phyloP scores from a whole-genome alignment of 2,888 invertebrate genomes.

The Cephus runcator region DNA sequence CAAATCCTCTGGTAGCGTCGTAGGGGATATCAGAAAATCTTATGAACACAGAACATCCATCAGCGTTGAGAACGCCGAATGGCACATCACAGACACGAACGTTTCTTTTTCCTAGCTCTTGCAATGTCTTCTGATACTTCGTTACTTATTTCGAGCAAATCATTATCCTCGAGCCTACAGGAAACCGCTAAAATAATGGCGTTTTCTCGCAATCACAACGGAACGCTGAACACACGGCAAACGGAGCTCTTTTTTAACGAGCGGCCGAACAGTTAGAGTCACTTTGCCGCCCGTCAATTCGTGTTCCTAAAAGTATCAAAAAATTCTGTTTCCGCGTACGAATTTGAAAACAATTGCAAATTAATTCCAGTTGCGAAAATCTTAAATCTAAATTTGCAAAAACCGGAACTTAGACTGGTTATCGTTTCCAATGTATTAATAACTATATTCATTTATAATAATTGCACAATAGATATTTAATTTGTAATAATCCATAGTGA shows the following conservation, averaged over 20 bases:
- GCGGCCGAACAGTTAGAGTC: conserved; percentile 1
- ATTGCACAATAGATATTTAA: background rate
- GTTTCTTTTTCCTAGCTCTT: background rate
- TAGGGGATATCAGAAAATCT: conserved; percentile 20
- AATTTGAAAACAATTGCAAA: background rate
- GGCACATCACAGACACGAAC: conserved; percentile 29
- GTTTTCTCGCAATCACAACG: background rate
- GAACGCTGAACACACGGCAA: background rate
- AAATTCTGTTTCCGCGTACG: background rate
- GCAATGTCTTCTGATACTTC: background rate
- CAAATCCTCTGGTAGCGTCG: conserved; percentile 31
- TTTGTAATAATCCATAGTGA: background rate
- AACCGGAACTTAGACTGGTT: background rate
- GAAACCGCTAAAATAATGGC: background rate
- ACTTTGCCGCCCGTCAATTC: conserved; percentile 1
- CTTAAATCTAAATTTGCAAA: background rate
- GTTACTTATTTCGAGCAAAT: background rate
- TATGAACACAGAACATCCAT: conserved; percentile 31
- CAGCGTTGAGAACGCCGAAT: conserved; percentile 29
- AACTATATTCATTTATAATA: background rate
- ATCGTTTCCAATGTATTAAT: background rate
- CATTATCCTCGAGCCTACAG: background rate
- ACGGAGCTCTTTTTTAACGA: background rate
- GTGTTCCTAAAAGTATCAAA: conserved; percentile 2
- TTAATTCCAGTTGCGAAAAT: background rate